Conservation (phyloP, 1,140 invertebrate species). For the Orius insidiosus region DNA sequence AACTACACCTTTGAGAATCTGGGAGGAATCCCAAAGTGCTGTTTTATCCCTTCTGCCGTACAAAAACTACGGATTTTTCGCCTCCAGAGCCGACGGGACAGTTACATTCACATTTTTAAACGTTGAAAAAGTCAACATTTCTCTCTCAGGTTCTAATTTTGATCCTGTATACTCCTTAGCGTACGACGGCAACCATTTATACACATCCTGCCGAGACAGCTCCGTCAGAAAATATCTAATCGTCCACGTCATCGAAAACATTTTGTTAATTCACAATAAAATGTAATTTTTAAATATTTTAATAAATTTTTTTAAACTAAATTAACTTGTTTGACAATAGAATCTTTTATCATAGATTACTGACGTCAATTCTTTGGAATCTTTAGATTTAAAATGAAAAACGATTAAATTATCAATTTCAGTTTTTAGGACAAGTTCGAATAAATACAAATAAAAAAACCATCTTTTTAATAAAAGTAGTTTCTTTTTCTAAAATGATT, state of each 20-base stretch:
- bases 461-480: no score
- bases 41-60: conserved; percentile 26
- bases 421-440: neutral
- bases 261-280: conserved; percentile 2
- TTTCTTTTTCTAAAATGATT: no score
- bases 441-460: no score
- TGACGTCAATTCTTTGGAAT: conserved; percentile 13
- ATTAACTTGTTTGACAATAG: conserved; percentile 8
- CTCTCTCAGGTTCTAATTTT: conserved; percentile 48
- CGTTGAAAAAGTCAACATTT: conserved; percentile 27
- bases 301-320: neutral
- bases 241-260: conserved; percentile 7
- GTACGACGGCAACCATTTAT: conserved; percentile 33
- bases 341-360: conserved; percentile 14
- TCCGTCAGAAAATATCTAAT: conserved; percentile 34
- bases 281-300: neutral
- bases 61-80: conserved; percentile 27
- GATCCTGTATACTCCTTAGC: conserved; percentile 41
- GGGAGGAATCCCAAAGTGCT: conserved; percentile 31
- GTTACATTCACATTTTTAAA: conserved; percentile 27
- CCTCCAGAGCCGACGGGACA: conserved; percentile 39
- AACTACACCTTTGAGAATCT: conserved; percentile 6
- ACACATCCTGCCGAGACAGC: conserved; percentile 36
- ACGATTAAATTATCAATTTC: conserved; percentile 12
- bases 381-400: conserved; percentile 14